Evolutionary conservation across 2,888 invertebrate genomes (phyloP), one percentile per base, ranked within the genome.

Genomic region (Cephonodes hylas): DNA sequence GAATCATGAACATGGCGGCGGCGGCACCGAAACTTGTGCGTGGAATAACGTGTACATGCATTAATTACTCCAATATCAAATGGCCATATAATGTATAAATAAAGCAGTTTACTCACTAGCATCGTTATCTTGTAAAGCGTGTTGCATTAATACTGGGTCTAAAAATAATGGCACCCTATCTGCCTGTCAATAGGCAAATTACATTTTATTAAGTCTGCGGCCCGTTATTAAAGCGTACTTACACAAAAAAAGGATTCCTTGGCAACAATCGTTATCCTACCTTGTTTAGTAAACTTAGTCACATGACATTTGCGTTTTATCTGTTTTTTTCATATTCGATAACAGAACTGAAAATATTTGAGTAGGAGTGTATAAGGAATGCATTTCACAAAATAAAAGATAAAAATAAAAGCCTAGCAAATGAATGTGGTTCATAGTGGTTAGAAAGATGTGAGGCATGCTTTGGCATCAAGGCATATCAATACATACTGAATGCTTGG

Each of bases 1-100:
- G 71, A 66, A 68, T 80, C 81, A 81, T 78, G 81, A 80, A 72
- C 69, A 76, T 73, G 84, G 84, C 83, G 88, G 89, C 88, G 89
- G 90, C 90, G 91, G 91, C 90, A 87, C 60, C 60, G 42, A 60
- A 60, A 60, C 60, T 60, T 48, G 42, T 60, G 60, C 60, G 42
- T 60, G 48, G 48, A 57, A 60, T 60, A 60, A 60, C 60, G 34
- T 48, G n/a, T 53, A 60, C 66, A 68, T 66, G 64, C 67, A 66
- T 44, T 22, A 31, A 27, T 61, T 58, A 58, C 62, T 46, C 44
- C 60, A 42, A 57, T 27, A 59, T 62, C 22, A 60, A 48, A 61
- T 64, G 62, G 62, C 61, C 64, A 67, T 63, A 64, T 62, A n/a
- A n/a, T n/a, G n/a, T n/a, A 64, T 38, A 48, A 44, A 58, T 27